Conservation (phyloP, 2,888 invertebrate genomes). For the Trisateles emortualis region DNA sequence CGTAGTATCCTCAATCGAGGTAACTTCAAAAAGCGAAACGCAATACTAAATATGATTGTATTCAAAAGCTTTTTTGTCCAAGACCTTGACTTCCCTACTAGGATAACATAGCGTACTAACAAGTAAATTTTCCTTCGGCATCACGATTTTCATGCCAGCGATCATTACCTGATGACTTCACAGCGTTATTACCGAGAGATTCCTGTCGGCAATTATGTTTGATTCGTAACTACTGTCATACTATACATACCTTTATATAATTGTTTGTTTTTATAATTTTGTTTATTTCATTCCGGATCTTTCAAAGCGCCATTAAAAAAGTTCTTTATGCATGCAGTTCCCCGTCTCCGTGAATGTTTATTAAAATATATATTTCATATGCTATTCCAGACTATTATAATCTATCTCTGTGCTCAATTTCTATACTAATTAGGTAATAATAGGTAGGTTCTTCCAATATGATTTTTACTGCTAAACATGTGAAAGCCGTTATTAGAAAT, state of each 20-base stretch:
- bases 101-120: constrained; percentile 61
- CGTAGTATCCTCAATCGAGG: no score
- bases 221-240: constrained; percentile 36
- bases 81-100: constrained; percentile 45
- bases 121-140: constrained; percentile 66
- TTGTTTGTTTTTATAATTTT: background rate
- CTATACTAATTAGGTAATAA: no score
- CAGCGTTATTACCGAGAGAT: constrained; percentile 47
- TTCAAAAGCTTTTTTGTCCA: background rate
- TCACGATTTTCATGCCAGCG: constrained; percentile 77
- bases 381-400: no score
- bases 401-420: no score
- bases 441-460: no score
- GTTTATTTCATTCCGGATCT: constrained; percentile 17
- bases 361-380: no score
- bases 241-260: constrained; percentile 13
- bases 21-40: no score
- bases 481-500: no score
- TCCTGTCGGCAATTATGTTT: constrained; percentile 47
- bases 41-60: no score
- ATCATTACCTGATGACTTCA: constrained; percentile 75
- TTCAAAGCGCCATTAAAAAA: background rate
- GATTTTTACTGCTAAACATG: no score
- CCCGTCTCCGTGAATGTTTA: no score
- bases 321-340: no score